Evolutionary conservation across 2,888 invertebrate genomes (phyloP).

Genomic region (Galeruca laticollis): DNA sequence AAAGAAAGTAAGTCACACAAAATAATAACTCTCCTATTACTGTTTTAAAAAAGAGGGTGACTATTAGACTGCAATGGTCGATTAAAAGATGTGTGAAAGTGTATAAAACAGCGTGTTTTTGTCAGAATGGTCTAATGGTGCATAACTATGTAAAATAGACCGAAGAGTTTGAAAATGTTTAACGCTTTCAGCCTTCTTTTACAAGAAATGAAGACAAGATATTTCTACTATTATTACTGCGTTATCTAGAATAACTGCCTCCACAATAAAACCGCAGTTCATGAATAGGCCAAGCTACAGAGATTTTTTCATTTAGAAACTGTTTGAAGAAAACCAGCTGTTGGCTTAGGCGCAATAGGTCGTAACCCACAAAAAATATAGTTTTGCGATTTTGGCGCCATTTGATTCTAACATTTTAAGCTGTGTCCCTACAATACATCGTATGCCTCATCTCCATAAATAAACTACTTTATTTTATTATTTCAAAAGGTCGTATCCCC

Average conservation of each 20-base stretch:
- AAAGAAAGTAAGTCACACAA: constrained; percentile 34
- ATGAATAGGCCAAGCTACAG: too few species aligned
- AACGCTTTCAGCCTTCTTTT: too few species aligned
- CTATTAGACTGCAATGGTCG: constrained; percentile 2
- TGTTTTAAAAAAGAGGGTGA: neutral
- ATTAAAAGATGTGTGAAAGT: neutral
- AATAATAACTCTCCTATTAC: constrained; percentile 30
- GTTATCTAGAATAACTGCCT: too few species aligned
- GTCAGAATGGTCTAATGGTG: neutral
- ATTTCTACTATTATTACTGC: too few species aligned
- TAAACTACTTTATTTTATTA: constrained; percentile 2
- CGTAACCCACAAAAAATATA: neutral
- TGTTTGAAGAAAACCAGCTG: too few species aligned
- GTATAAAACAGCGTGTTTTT: neutral
- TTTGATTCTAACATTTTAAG: neutral
- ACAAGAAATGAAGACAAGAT: too few species aligned
- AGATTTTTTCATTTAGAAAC: too few species aligned
- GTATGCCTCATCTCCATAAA: neutral
- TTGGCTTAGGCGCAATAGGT: neutral
- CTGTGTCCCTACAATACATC: too few species aligned
- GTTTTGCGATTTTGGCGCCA: constrained; percentile 4
- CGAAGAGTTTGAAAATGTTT: too few species aligned
- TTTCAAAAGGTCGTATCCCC: neutral
- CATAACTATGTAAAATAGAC: too few species aligned
- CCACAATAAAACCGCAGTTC: too few species aligned